phyloP scores from a whole-genome alignment of 2,113 vertebrate genomes.

The Peromyscus polionotus region DNA sequence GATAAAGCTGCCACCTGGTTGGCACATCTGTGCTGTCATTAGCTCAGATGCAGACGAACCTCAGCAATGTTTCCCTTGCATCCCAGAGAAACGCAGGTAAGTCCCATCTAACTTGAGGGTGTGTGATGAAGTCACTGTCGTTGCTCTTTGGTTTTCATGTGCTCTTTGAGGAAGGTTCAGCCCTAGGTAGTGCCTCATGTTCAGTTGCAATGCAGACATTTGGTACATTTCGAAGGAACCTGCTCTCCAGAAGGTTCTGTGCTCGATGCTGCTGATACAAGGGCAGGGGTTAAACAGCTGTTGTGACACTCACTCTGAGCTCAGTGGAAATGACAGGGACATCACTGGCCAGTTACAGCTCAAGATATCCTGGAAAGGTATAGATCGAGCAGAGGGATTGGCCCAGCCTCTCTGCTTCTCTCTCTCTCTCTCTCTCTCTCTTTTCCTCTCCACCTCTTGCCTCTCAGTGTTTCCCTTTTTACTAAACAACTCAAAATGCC shows the following conservation, averaged over 20 bases:
- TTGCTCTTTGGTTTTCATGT: neutral
- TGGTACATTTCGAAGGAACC: neutral
- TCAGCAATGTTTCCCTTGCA: neutral
- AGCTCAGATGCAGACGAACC: neutral
- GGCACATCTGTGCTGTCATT: slow-evolving; percentile 32
- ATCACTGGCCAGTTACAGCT: neutral
- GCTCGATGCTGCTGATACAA: neutral
- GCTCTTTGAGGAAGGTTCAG: neutral
- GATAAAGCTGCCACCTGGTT: slow-evolving; percentile 22
- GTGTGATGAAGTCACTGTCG: neutral
- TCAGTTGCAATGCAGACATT: neutral
- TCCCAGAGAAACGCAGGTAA: neutral
- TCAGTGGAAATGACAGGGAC: neutral
- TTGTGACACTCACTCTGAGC: neutral
- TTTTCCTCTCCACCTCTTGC: too few relatives aligned
- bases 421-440: too few relatives aligned
- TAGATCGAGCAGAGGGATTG: neutral
- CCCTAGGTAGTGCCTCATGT: neutral
- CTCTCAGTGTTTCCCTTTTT: neutral
- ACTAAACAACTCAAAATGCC: neutral
- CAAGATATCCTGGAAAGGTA: neutral
- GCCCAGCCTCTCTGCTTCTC: accelerated
- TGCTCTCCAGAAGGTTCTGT: neutral
- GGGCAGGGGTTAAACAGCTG: neutral
- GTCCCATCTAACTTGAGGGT: neutral